Percentiles rank a stretch among this genome's conserved stretches.
Conservation (phyloP, 2,888 invertebrate species). For the Dicycla oo region DNA sequence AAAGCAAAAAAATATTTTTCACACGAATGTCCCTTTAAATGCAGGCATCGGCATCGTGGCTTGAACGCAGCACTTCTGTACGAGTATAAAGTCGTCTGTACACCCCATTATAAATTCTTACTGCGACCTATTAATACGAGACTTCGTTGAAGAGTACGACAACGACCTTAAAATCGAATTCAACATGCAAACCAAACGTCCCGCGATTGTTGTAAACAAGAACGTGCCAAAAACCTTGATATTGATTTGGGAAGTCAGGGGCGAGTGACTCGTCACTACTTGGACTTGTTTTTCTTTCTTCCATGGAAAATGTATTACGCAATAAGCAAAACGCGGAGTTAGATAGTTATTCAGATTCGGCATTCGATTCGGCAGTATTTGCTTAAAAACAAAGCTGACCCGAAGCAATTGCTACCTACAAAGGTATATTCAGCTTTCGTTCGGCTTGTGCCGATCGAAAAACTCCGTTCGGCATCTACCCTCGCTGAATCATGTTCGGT, state of each 20-base stretch:
- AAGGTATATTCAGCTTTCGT: background rate
- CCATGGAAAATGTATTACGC: slow-evolving; percentile 19
- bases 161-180: slow-evolving; percentile 80
- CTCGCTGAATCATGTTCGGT: no score
- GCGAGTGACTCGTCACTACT: slow-evolving; percentile 50
- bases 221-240: slow-evolving; percentile 79
- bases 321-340: background rate
- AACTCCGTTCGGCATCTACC: no score
- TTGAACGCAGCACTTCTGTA: slow-evolving; percentile 22
- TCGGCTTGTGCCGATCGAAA: background rate
- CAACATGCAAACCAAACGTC: slow-evolving; percentile 73
- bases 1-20: slow-evolving; percentile 23
- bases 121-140: slow-evolving; percentile 70
- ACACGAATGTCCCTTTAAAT: background rate
- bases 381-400: background rate
- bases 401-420: background rate
- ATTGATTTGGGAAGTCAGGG: slow-evolving; percentile 72
- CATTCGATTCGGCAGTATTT: background rate
- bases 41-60: background rate
- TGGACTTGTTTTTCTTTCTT: slow-evolving; percentile 31
- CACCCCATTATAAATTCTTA: slow-evolving; percentile 63
- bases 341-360: background rate
- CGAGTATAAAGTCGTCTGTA: slow-evolving; percentile 21
- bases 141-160: slow-evolving; percentile 68
- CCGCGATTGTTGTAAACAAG: slow-evolving; percentile 72